Evolutionary conservation across 2,888 invertebrate genomes (phyloP), one percentile per base, ranked within the genome.

Genomic region (Desoria tigrina): DNA sequence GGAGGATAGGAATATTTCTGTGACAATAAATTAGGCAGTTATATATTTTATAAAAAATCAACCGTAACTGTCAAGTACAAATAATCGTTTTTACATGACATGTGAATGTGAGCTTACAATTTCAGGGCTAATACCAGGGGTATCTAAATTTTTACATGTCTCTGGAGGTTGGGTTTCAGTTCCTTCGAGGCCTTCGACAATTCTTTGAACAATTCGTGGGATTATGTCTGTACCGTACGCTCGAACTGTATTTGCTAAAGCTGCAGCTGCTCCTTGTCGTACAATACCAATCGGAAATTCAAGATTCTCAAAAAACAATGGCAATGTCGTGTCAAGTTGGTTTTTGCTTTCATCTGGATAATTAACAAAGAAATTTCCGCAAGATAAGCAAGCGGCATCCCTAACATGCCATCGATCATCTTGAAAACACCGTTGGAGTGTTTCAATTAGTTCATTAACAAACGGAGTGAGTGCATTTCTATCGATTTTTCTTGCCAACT

Each of bases 381-480:
- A 82, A 1, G 84, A 84, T 39, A 84, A 79, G 77, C 84, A 84
- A 0, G 84, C 83, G 71, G 83, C 84, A 79, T 84, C 84, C 75
- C 84, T 77, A 18, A 84, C 84, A 63, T 84, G 84, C 84, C 84
- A 84, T 74, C 83, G 83, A 59, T 84, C 82, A 78, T 84, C 84
- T 71, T 79, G 79, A 75, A 84, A 84, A 73, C 83, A 84, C 1
- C 79, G 77, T 21, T 83, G 73, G 16, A 84, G 77, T 1, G 83
- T 81, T 55, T 80, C 79, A 49, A 84, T 74, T 7, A 84, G 77
- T 28, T 69, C 72, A 24, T 78, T 72, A n/a, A 84, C 81, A 73
- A 79, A 78, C 0, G 82, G 81, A 42, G 79, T 75, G 2, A 83
- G 80, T 28, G 78, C 77, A n/a, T 77, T 74, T 7, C 73, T 71